A percentile compares a stretch with the other conserved stretches of the same genome.
Evolutionary conservation across 2,888 invertebrate genomes (phyloP).

Genomic region (Cheilosia vulpina): DNA sequence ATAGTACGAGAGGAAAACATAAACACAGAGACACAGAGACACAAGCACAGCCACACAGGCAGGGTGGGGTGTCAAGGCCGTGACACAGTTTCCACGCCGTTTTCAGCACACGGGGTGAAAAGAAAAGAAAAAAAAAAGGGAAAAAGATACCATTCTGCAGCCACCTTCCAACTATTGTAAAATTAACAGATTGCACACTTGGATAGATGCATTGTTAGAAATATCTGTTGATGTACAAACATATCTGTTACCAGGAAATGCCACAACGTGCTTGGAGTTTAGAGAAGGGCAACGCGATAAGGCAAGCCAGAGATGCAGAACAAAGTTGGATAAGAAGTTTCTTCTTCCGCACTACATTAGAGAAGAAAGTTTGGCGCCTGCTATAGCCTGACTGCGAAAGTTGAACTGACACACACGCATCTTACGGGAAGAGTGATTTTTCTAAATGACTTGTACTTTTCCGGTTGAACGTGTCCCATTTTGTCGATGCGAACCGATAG

Average conservation of each 20-base stretch:
- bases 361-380: slow-evolving; percentile 29
- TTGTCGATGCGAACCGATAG: too few species aligned
- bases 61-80: slow-evolving; percentile 68
- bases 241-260: slow-evolving; percentile 20
- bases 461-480: not conserved
- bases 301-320: not conserved
- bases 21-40: slow-evolving; percentile 32
- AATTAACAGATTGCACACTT: slow-evolving; percentile 46
- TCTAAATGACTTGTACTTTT: not conserved
- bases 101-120: not conserved
- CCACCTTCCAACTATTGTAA: slow-evolving; percentile 15
- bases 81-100: slow-evolving; percentile 49
- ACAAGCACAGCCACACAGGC: slow-evolving; percentile 36
- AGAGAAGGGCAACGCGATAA: slow-evolving; percentile 1
- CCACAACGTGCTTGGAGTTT: slow-evolving; percentile 2
- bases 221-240: slow-evolving; percentile 23
- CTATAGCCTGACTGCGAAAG: slow-evolving; percentile 22
- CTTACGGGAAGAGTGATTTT: not conserved
- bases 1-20: slow-evolving; percentile 21
- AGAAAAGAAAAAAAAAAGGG: not conserved
- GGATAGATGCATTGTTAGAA: slow-evolving; percentile 18
- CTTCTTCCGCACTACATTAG: not conserved
- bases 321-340: slow-evolving; percentile 1
- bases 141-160: slow-evolving; percentile 23
- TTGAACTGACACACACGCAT: not conserved